Base-by-base conservation (phyloP, 2,888 invertebrate species). In the Cotesia congregata region DNA sequence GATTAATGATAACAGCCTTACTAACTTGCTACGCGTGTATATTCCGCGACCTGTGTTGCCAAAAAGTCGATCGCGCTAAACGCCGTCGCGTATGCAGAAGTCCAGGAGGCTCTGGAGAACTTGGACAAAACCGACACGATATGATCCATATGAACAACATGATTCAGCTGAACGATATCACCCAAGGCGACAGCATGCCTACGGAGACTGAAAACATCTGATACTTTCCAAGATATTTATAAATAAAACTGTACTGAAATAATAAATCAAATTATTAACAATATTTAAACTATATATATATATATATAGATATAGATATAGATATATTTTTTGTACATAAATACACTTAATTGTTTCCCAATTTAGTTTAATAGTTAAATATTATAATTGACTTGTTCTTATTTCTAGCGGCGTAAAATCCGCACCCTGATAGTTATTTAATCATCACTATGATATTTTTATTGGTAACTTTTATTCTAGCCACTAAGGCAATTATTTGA, bases 11-110 rank as follows among this genome's bases (percentile, higher is more conserved):
- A 90, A 90, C 92, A 68, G 92, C 92, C 0, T 86, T 94, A n/a
- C 90, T 94, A 0, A 90, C 92, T 86, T 94, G 93, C 86, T 94
- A 94, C 86, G 92, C 92, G 5, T 93, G 93, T 83, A 93, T 94
- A 15, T 91, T 94, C 78, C 91, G 92, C 73, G 91, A 93, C 80
- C 90, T 93, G 4, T 93, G 93, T 84, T 94, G 93, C 79, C 92
- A 86, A 62, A 77, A 79, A 0, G 83, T 80, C 17, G 91, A 71
- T 64, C 84, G 80, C 90, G 90, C 38, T 85, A 91, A n/a, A 88
- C 91, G 81, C 90, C 91, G 84, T 85, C 91, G 79, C 76, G 90
- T 81, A 50, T 79, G 83, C 82, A 89, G 78, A 88, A 90, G 12
- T 83, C 87, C 83, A 88, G 69, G 86, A 87, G 84, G 88, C 88